Evolutionary conservation across 2,888 invertebrate genomes (phyloP).

Genomic region (Drosophila austrosaltans): DNA sequence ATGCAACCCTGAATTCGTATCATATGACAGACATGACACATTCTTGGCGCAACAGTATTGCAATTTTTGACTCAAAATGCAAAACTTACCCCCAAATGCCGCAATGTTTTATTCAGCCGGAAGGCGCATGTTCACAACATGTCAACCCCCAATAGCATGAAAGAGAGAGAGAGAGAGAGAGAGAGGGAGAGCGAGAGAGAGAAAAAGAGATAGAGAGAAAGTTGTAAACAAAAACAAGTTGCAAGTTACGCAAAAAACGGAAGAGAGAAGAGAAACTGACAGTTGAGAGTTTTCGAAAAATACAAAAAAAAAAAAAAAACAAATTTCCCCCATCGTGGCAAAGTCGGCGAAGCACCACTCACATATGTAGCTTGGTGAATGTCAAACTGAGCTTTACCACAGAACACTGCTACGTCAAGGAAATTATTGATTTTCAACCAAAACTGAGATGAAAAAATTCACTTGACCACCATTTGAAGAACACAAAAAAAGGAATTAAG

Average conservation of each 20-base stretch:
- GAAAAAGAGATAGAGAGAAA: constrained; percentile 4
- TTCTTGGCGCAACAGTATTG: constrained; percentile 48
- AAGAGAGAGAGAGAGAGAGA: constrained; percentile 15
- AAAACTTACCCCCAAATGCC: constrained; percentile 36
- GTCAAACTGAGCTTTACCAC: constrained; percentile 56
- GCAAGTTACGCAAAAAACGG: constrained; percentile 33
- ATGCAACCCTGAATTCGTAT: not conserved
- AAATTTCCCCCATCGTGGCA: constrained; percentile 56
- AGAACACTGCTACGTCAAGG: constrained; percentile 55
- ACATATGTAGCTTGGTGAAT: constrained; percentile 41
- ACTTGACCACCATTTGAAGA: constrained; percentile 72
- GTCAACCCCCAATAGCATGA: constrained; percentile 50
- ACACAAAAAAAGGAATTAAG: constrained; percentile 37
- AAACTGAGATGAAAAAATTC: constrained; percentile 77
- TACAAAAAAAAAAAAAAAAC: not conserved
- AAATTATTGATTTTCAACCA: constrained; percentile 80
- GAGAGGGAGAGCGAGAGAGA: not conserved
- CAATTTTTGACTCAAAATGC: constrained; percentile 19
- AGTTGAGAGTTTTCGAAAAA: constrained; percentile 36
- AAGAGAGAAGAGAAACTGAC: constrained; percentile 37
- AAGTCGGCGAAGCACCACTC: constrained; percentile 33
- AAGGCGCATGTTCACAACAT: constrained; percentile 49
- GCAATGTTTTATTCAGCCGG: constrained; percentile 3
- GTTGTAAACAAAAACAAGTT: constrained; percentile 77
- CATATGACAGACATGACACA: constrained; percentile 16